phyloP scores from a whole-genome alignment of 2,113 vertebrate genomes.

The Oncorhynchus masou region DNA sequence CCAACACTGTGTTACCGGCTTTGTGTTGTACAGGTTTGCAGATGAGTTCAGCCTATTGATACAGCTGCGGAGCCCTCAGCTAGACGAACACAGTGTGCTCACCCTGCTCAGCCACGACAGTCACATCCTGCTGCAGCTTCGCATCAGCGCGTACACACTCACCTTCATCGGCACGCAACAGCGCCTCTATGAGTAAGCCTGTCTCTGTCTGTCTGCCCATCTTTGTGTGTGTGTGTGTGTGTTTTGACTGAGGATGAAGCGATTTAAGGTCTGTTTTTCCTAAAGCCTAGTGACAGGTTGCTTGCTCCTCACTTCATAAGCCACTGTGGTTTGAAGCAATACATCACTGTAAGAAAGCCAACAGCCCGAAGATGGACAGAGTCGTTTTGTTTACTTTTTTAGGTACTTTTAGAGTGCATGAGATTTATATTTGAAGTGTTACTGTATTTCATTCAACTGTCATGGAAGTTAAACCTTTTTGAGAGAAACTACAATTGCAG shows the following conservation, averaged over 20 bases:
- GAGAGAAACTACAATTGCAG: too few species aligned
- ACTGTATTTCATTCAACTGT: background rate
- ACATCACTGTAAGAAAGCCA: background rate
- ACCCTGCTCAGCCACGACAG: conserved; percentile 76
- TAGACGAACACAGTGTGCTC: conserved; percentile 77
- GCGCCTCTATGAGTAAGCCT: conserved; percentile 84
- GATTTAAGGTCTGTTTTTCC: conserved; percentile 12
- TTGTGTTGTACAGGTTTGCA: conserved; percentile 71
- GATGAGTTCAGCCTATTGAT: conserved; percentile 84
- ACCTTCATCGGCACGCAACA: conserved; percentile 79
- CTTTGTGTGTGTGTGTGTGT: background rate
- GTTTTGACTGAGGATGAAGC: background rate
- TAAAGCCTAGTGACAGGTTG: background rate
- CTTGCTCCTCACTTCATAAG: background rate
- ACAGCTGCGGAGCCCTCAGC: conserved; percentile 74
- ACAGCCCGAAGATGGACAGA: background rate
- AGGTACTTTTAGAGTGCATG: background rate
- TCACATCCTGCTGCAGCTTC: conserved; percentile 79
- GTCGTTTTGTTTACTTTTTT: background rate
- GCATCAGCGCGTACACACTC: conserved; percentile 68
- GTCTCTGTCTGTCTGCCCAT: background rate
- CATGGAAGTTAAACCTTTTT: too few species aligned
- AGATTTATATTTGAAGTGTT: background rate
- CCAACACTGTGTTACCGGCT: background rate
- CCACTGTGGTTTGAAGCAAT: background rate